Conservation (phyloP, 2,113 vertebrate species). For the Chaetodon auriga region DNA sequence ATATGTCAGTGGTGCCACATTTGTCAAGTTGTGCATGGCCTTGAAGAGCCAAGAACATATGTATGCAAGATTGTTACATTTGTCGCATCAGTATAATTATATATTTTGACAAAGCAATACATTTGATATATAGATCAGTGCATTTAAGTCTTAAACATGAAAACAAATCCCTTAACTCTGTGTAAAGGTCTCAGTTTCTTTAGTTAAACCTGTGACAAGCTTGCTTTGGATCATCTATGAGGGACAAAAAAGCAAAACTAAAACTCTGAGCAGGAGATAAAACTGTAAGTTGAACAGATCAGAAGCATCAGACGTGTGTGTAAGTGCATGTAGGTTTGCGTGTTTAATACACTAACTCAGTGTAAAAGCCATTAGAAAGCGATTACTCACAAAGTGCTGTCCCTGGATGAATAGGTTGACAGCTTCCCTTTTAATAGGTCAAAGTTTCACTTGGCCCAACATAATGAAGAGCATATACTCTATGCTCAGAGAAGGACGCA, state of each 20-base stretch:
- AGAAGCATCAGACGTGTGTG: conserved; percentile 19
- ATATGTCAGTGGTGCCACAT: neutral
- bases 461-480: conserved; percentile 61
- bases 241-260: neutral
- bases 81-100: neutral
- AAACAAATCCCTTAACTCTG: too few relatives aligned
- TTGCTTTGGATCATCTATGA: conserved; percentile 1
- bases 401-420: conserved; percentile 70
- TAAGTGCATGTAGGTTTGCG: conserved; percentile 25
- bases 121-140: neutral
- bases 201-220: neutral
- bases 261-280: conserved; percentile 5
- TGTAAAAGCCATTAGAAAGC: conserved; percentile 77
- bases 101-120: neutral
- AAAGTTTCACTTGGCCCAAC: conserved; percentile 64
- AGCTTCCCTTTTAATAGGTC: conserved; percentile 78
- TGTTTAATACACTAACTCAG: conserved; percentile 55
- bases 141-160: neutral
- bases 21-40: neutral
- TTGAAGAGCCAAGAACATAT: neutral
- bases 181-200: neutral
- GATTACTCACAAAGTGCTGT: conserved; percentile 77
- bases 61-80: neutral
- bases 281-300: neutral
- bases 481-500: conserved; percentile 56